Base-by-base conservation (phyloP, 2,888 invertebrate species). In the Phalera bucephala region DNA sequence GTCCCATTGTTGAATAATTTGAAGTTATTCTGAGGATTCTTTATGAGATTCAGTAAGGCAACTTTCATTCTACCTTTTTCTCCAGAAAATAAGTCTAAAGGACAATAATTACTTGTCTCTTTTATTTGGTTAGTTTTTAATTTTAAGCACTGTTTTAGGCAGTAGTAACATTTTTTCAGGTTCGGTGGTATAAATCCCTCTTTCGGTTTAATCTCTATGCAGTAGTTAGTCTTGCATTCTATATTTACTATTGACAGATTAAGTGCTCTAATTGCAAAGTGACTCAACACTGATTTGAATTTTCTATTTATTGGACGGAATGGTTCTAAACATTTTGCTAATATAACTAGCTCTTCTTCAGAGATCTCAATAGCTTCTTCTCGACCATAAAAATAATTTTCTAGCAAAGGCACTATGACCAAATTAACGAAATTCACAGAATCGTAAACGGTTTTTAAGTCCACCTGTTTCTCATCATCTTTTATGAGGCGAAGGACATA, bases 31-130 rank as follows among this genome's bases (percentile, higher is more conserved):
- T 93, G 93, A 29, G 93, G 93, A 52, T 91, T 91, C 8, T 78
- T 58, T 10, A 92, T 70, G 20, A 93, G 68, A 33, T 76, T 83
- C 28, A 72, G 45, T 9, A 93, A 51, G 6, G 93, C 91, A 51
- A 65, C 64, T 53, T 82, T 90, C 91, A 93, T 93, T 62, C 91
- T 80, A 8, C 45, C 40, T 48, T 64, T 80, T 40, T 91, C 74
- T 25, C 94, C 94, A 44, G 94, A 94, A 80, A 93, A 95, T 19
- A 95, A 79, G 66, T 94, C 93, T 36, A 94, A 69, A 0, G 95
- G 95, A 57, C 95, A 95, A 64, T 94, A 95, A n/a, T 76, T 68
- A 63, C 93, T 94, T 25, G 83, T 75, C 2, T 63, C 57, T 17
- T 72, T 56, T 42, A 93, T 91, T 41, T 90, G 77, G n/a, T 85